These are phyloP conservation scores for Parapsyche elsis DNA, from an alignment of 1,140 invertebrate species.

Conservation along the genomic window DNA sequence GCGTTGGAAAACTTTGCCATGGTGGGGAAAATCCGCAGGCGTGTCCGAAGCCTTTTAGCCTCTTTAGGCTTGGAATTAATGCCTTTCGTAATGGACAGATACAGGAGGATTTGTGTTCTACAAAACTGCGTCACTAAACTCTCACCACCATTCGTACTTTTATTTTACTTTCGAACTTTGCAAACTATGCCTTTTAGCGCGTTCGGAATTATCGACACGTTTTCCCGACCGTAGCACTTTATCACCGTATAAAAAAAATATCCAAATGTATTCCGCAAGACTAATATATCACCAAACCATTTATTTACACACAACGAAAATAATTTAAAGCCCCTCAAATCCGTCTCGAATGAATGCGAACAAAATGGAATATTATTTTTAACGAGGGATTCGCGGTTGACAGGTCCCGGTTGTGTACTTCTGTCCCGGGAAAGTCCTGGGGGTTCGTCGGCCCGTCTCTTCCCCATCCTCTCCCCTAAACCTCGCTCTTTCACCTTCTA, in stretches of 20 bases:
- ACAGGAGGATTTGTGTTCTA: neutral
- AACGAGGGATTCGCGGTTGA: constrained; percentile 5
- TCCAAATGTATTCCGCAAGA: too few species aligned
- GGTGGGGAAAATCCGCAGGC: neutral
- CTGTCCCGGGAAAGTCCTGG: neutral
- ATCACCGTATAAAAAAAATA: too few species aligned
- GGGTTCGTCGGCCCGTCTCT: neutral
- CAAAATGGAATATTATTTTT: constrained; percentile 38
- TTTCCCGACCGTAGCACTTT: too few species aligned
- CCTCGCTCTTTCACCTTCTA: constrained; percentile 45
- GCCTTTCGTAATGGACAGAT: neutral
- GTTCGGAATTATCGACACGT: too few species aligned
- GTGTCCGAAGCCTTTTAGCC: neutral
- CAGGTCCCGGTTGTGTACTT: neutral
- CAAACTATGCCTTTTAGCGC: too few species aligned
- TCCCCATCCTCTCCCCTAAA: neutral
- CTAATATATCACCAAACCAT: too few species aligned
- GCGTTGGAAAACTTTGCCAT: too few species aligned
- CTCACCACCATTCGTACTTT: too few species aligned
- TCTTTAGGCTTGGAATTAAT: neutral
- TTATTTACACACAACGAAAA: too few species aligned
- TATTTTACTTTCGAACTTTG: too few species aligned
- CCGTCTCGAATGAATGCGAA: neutral
- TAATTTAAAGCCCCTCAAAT: too few species aligned
- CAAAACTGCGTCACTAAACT: neutral